Conservation (phyloP, 2,888 invertebrate species). For the Apodemia mormo region DNA sequence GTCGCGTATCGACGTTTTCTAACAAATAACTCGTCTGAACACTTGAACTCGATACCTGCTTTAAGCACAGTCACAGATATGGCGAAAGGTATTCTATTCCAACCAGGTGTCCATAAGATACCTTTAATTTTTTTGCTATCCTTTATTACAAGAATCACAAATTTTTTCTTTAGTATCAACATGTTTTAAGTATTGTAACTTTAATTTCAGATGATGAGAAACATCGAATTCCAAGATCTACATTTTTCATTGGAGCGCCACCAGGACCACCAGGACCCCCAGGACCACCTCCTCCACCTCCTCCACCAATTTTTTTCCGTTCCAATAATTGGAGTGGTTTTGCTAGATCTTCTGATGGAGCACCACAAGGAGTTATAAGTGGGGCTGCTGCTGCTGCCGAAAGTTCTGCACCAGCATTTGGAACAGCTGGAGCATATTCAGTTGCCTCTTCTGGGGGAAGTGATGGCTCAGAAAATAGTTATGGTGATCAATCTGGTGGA, state of each 20-base stretch:
- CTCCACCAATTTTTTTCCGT: slow-evolving; percentile 46
- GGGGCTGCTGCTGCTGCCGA: slow-evolving; percentile 52
- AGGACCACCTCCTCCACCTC: slow-evolving; percentile 35
- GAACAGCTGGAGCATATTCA: slow-evolving; percentile 48
- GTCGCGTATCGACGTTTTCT: too few species aligned
- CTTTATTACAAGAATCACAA: too few species aligned
- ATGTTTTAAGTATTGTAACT: neutral
- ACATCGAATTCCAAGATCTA: slow-evolving; percentile 46
- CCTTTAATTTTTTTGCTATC: too few species aligned
- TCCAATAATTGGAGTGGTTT: slow-evolving; percentile 62
- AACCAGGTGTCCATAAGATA: too few species aligned
- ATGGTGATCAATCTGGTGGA: slow-evolving; percentile 28
- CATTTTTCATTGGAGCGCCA: slow-evolving; percentile 34
- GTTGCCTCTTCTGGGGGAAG: slow-evolving; percentile 32
- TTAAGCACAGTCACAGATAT: too few species aligned
- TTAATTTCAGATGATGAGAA: slow-evolving; percentile 40
- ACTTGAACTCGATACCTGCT: too few species aligned
- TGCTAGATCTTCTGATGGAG: slow-evolving; percentile 46
- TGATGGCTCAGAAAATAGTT: slow-evolving; percentile 20
- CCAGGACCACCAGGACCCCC: slow-evolving; percentile 35
- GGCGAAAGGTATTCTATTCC: too few species aligned
- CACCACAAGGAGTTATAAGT: slow-evolving; percentile 54
- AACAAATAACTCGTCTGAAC: too few species aligned
- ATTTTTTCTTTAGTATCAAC: neutral
- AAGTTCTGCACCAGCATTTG: slow-evolving; percentile 41